A percentile compares a stretch with the other conserved stretches of the same genome.
Evolutionary conservation across 2,113 vertebrate genomes (phyloP).

Genomic region (Bubo bubo): DNA sequence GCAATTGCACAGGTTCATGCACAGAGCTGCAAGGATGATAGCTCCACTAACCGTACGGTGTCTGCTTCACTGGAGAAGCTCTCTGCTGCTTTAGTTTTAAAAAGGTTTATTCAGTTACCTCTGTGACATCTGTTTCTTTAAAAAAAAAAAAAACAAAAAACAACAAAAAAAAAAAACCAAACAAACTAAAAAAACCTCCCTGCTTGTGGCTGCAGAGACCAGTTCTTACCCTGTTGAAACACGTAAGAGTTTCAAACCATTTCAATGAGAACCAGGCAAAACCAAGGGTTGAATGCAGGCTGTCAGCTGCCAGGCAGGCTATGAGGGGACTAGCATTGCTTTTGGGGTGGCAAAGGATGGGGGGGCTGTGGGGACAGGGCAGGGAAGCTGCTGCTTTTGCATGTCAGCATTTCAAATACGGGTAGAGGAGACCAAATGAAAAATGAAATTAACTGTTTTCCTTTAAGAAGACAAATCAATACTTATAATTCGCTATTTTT

Average conservation of each 20-base stretch:
- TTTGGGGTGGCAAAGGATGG: background rate
- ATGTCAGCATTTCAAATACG: background rate
- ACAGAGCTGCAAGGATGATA: background rate
- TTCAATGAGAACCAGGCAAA: background rate
- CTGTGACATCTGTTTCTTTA: background rate
- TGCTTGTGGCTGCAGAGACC: background rate
- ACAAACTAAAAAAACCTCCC: background rate
- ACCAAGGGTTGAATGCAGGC: background rate
- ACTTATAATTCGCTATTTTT: too few species aligned
- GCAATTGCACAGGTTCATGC: background rate
- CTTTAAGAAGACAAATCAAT: background rate
- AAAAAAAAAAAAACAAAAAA: fast-evolving
- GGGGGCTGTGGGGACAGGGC: background rate
- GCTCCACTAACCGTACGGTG: background rate
- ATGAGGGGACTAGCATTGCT: too few species aligned
- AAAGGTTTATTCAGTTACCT: background rate
- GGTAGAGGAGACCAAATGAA: background rate
- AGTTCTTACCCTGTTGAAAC: background rate
- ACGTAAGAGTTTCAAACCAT: background rate
- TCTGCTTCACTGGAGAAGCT: background rate
- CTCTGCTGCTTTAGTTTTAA: background rate
- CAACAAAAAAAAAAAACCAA: fast-evolving
- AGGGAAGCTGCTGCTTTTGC: background rate
- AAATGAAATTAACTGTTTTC: background rate
- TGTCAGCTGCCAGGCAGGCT: background rate